Evolutionary conservation across 2,888 invertebrate species (phyloP).

Genomic region (Steinernema carpocapsae): DNA sequence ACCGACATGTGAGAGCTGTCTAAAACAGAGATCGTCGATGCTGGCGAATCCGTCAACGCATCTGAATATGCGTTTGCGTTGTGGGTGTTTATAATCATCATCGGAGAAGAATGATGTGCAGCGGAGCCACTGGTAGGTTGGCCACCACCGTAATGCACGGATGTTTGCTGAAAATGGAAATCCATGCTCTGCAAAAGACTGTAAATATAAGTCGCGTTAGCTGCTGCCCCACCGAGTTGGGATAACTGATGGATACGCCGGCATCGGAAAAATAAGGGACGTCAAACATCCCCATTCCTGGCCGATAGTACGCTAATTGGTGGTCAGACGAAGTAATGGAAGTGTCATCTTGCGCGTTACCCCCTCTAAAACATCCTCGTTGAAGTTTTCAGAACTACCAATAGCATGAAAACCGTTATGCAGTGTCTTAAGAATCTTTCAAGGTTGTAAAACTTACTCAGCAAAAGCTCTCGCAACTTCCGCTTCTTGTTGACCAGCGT

Average conservation of each 20-base stretch:
- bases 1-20: background rate
- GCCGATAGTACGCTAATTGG: background rate
- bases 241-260: slow-evolving; percentile 3
- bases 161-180: background rate
- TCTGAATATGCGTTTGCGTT: background rate
- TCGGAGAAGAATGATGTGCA: slow-evolving; percentile 8
- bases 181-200: slow-evolving; percentile 11
- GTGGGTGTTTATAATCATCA: background rate
- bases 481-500: background rate
- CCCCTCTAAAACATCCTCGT: background rate
- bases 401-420: background rate
- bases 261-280: background rate
- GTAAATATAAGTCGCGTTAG: slow-evolving; percentile 1
- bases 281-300: background rate
- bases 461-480: slow-evolving; percentile 3
- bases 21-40: slow-evolving; percentile 13
- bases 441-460: slow-evolving; percentile 17
- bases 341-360: too few species aligned
- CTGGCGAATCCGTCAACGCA: background rate
- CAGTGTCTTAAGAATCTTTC: too few species aligned
- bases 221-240: background rate
- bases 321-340: background rate
- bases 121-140: slow-evolving; percentile 6
- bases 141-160: background rate
- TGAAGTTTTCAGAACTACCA: background rate